Base-by-base conservation (phyloP, 2,113 vertebrate species). In the Quiscalus mexicanus region DNA sequence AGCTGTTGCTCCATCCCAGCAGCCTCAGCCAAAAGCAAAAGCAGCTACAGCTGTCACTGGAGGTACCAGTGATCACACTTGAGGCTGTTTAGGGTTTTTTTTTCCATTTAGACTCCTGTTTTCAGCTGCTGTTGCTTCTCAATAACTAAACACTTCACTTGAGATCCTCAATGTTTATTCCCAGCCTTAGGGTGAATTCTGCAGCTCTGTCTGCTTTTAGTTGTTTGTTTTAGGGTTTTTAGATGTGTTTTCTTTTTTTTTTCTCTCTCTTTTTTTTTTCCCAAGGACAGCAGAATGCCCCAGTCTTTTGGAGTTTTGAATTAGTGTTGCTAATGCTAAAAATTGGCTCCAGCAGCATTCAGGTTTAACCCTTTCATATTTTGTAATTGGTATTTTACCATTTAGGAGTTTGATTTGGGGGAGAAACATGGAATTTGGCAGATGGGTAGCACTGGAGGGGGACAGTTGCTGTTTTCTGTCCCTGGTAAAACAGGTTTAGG, bases 101-200 rank as follows among this genome's bases (percentile, higher is more conserved):
- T 89, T 63, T 44, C 73, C 28, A 13, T 94, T 90, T 76, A 87
- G 53, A 41, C 77, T 84, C 83, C 95, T 60, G 44, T 75, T 95
- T 94, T 60, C 88, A 42, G 52, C 73, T 87, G 85, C 89, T 77
- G 58, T 37, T 63, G 12, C 60, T 84, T 75, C 88, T 94, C 92
- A 84, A 73, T 68, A 84, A 92, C 80, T 33, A 67, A 94, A 84
- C 63, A 58, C 88, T 95, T 80, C 82, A 77, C 69, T 93, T 63
- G 75, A 96, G 93, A 93, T 93, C 64, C 90, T 90, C 19, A 0
- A 30, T 89, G 88, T 84, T 92, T 90, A 81, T 84, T 90, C 80
- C 87, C 56, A 45, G 83, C 95, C 86, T 87, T 16, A 33, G 88
- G 96, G 79, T 53, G 80, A 92, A 81, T 95, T 92, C 82, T 90